Evolutionary conservation across 2,888 invertebrate species (phyloP), one percentile per base, ranked within the genome.

Genomic region (Cryptocheilus praepositus): DNA sequence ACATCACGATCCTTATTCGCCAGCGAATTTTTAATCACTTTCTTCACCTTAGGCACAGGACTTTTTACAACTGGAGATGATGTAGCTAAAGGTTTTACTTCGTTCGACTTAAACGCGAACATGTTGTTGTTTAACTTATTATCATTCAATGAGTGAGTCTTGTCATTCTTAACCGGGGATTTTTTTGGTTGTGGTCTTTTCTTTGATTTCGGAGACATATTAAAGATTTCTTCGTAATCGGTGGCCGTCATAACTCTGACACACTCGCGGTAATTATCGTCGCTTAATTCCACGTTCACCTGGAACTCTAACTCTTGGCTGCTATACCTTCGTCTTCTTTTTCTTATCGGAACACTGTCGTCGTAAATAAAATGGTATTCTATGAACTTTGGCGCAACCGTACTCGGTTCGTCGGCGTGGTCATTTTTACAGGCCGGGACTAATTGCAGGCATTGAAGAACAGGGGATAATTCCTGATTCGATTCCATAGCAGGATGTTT

Each of bases 391-490:
- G 53, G 53, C 13, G 59, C 7, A 4, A 64, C 66, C 11, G n/a
- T 54, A 2, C 74, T 70, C 4, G 60, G 49, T 46, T 67, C 49
- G 13, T 57, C 19, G 43, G 52, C 15, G 0, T 7, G 67, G 43
- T 71, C 71, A 11, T 44, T 70, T 43, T 79, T 76, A 0, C 46
- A 61, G 0, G 76, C 55, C 0, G 88, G 88, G 7, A 85, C 83
- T 3, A 88, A 69, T 25, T 88, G 71, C 7, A 89, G 71, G 55
- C 84, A 84, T 49, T 88, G 85, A 0, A 89, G 77, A 53, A 88
- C 86, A 8, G 73, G 78, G 0, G 85, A 82, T 16, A 86, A 74
- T 55, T 78, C 74, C 51, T 80, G 72, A 15, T 77, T 76, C 0
- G 67, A 1, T 44, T 62, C 65, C 1, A 63, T 19, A 18, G 52